These are phyloP conservation scores for Bubo blakistoni DNA, from an alignment of 2,113 vertebrate genomes.

Conservation along the genomic window DNA sequence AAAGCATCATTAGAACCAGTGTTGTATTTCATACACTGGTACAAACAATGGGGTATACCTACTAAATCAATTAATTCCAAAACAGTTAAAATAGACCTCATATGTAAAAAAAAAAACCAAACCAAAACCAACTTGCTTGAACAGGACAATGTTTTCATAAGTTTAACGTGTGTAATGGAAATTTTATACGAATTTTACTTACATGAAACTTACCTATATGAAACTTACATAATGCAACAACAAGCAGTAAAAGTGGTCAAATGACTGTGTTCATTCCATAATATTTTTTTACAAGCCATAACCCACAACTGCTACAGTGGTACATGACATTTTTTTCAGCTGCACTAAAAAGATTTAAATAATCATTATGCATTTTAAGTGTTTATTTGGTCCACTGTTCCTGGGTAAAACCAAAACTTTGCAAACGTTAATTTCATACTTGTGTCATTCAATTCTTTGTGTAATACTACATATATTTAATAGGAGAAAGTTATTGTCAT, in stretches of 20 bases:
- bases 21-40: background rate
- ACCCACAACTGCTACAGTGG: background rate
- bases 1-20: background rate
- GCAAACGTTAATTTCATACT: background rate
- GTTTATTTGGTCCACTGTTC: background rate
- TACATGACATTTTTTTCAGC: background rate
- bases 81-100: background rate
- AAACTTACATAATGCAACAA: background rate
- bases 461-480: background rate
- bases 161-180: background rate
- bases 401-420: background rate
- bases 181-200: background rate
- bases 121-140: background rate
- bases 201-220: background rate
- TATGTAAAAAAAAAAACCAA: background rate
- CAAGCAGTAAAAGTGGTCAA: conserved; percentile 11
- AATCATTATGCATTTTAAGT: background rate
- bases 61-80: background rate
- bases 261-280: background rate
- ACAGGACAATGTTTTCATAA: background rate
- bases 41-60: background rate
- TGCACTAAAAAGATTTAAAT: background rate
- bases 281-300: background rate
- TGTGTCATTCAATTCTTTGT: background rate
- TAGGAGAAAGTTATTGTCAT: background rate